Evolutionary conservation across 2,888 invertebrate species (phyloP).

Genomic region (Tipula confusa): DNA sequence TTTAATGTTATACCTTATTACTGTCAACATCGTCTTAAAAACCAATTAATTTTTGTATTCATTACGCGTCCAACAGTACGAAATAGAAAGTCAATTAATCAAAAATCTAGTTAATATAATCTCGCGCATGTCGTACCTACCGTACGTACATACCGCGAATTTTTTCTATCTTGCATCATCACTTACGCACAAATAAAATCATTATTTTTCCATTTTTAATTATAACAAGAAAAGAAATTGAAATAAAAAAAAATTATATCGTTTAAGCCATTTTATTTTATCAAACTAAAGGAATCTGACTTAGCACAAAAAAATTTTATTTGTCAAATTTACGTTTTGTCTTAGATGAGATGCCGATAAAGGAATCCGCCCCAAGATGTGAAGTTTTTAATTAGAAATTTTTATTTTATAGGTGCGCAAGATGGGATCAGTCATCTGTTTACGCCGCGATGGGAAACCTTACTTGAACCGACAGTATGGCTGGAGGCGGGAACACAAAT

Average conservation of each 20-base stretch:
- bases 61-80: background rate
- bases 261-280: background rate
- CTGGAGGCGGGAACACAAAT: slow-evolving; percentile 96
- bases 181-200: background rate
- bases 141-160: background rate
- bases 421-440: slow-evolving; percentile 86
- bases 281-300: background rate
- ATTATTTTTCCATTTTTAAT: slow-evolving; percentile 8
- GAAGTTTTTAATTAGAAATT: background rate
- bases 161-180: background rate
- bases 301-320: background rate
- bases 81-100: slow-evolving; percentile 20
- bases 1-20: background rate
- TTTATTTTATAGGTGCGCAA: slow-evolving; percentile 44
- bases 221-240: slow-evolving; percentile 12
- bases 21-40: background rate
- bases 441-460: slow-evolving; percentile 86
- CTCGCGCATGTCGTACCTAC: background rate
- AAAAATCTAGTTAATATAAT: background rate
- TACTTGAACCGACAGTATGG: slow-evolving; percentile 94
- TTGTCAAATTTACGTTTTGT: background rate
- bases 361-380: too few species aligned
- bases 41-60: background rate
- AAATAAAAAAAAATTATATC: background rate
- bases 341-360: background rate